Evolutionary conservation across 2,888 invertebrate genomes (phyloP), one percentile per base, ranked within the genome.

Genomic region (Eupithecia inturbata): DNA sequence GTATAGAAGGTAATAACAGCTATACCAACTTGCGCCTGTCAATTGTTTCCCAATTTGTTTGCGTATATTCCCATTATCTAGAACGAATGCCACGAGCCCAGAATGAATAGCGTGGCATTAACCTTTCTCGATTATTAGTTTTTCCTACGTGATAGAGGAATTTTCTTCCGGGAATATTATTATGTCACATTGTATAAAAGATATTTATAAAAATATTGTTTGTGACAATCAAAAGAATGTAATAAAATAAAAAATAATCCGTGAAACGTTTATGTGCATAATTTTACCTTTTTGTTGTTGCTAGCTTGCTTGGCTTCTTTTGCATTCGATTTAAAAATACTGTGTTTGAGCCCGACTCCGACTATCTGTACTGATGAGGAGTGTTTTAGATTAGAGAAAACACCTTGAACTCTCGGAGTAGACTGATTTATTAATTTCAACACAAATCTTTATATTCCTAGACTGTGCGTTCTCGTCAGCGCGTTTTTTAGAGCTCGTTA

Each of bases 141-240:
- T 63, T 64, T 64, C 33, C n/a, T 64, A 64, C 63, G 63, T 64
- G 63, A 33, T 33, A 64, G 22, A 64, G 63, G 63, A 64, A 64
- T 64, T 64, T 64, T 36, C 33, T 64, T 64, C 63, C 63, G 3
- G 12, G 3, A 33, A 64, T 33, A 64, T 64, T 64, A n/a, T n/a
- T 36, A 31, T 63, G 36, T 64, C 63, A 36, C 36, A 33, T 64
- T 64, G n/a, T n/a, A 64, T 64, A n/a, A 64, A 14, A 57, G 57
- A 57, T 14, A 57, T 57, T 26, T 26, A 26, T 14, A 57, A 53
- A 22, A 53, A 22, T 36, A 22, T 0, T 36, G 36, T 64, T n/a
- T 10, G 12, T 7, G 1, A 31, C 1, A 64, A 64, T 22, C 12
- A 22, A 4, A 36, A 33, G 36, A 64, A 33, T 26, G 57, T 57